Evolutionary conservation across 1,140 invertebrate genomes (phyloP), one percentile per base, ranked within the genome.

Genomic region (Achroia grisella): DNA sequence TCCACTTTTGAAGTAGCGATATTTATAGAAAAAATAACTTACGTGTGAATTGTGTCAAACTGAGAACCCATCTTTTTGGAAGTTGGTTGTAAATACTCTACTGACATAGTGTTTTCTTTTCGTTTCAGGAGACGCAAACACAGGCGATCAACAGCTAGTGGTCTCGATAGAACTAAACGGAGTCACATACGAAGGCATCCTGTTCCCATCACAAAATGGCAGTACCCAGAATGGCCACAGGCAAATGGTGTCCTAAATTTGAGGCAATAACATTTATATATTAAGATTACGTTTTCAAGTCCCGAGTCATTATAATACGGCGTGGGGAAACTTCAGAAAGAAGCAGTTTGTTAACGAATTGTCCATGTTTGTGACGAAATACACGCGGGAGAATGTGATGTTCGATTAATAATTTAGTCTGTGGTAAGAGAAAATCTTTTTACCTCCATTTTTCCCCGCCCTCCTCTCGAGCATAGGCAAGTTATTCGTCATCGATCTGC

Each of bases 111-210:
- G 17, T 23, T 3, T 3, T 6, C 17, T 23, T 49, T 46, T 39
- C 8, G 29, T 65, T 57, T 0, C 72, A 93, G 91, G 90, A 46
- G 92, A 92, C 55, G 88, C 90, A 13, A 87, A 80, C 48, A 93
- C 93, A 50, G 91, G 92, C 2, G 95, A 97, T 63, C 94, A 92
- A 68, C 97, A 97, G 10, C 84, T 99, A 32, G 93, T 96, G 23
- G 96, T 99, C 3, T 97, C 94, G 59, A 96, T 99, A 91, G 97
- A 99, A 80, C 90, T 99, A 31, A 98, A 99, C 74, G 97, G 97
- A 28, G 91, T 94, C 10, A 92, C 92, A 67, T 97, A 97, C 69
- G 93, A 96, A 84, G 95, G 95, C 8, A 91, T 97, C 9, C 87
- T 97, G 1, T 95, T 95, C 78, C 93, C 95, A 32, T 83, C 85